phyloP scores from a whole-genome alignment of 1,140 invertebrate species.

The Apocrypta bakeri region DNA sequence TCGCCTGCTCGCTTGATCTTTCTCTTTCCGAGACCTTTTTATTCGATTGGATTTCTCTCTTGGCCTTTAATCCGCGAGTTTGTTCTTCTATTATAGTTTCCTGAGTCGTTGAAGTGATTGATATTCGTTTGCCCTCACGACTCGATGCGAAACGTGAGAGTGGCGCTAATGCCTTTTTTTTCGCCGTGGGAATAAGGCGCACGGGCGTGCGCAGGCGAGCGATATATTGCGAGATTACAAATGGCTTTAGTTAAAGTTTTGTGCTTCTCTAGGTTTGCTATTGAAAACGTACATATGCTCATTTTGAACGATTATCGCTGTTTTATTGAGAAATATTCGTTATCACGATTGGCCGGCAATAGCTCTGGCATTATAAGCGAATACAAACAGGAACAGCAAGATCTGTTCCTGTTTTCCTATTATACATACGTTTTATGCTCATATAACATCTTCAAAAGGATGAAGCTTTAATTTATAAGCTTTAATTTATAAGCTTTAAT shows the following conservation, averaged over 20 bases:
- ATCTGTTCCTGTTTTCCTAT: no score
- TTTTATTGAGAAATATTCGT: neutral
- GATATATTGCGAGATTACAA: neutral
- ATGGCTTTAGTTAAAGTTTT: neutral
- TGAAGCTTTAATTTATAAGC: no score
- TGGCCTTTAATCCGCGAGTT: constrained; percentile 27
- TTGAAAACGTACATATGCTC: neutral
- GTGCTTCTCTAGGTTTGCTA: neutral
- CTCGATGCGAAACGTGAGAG: constrained; percentile 31
- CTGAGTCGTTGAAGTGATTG: neutral
- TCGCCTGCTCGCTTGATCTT: neutral
- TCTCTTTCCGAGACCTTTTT: constrained; percentile 2
- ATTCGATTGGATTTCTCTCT: neutral
- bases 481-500: no score
- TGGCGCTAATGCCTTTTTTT: constrained; percentile 33
- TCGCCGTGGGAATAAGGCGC: constrained; percentile 26
- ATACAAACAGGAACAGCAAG: no score
- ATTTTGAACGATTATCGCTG: neutral
- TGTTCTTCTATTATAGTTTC: neutral
- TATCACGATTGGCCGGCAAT: neutral
- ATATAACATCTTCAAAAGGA: no score
- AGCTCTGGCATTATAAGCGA: no score
- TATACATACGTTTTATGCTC: no score
- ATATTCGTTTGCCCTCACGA: constrained; percentile 25
- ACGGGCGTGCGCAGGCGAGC: no score